Percentiles rank a stretch among this genome's conserved stretches.
Evolutionary conservation across 2,113 vertebrate genomes (phyloP).

Genomic region (Shinisaurus crocodilurus): DNA sequence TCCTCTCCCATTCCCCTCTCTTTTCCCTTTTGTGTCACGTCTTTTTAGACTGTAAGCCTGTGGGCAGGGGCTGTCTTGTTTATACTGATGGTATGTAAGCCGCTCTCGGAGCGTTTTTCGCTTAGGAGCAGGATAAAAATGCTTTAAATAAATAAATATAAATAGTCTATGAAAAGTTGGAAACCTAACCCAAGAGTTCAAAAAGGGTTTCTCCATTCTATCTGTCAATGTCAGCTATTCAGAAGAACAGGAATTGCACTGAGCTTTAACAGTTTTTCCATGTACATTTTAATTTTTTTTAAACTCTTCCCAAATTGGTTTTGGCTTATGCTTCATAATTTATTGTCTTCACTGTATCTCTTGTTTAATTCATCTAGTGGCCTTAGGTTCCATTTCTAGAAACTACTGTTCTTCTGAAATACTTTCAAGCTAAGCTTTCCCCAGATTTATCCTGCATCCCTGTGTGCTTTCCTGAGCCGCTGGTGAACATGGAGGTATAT

Average conservation of each 20-base stretch:
- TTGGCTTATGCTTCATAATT: background rate
- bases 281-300: background rate
- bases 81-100: no score
- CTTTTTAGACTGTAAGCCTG: no score
- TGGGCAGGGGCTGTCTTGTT: no score
- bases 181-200: background rate
- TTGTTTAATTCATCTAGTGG: background rate
- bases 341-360: background rate
- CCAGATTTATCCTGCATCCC: background rate
- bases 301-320: background rate
- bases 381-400: background rate
- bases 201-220: background rate
- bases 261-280: conserved; percentile 3
- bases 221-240: background rate
- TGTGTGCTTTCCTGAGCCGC: background rate
- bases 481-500: background rate
- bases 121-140: no score
- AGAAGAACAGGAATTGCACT: background rate
- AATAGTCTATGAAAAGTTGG: background rate
- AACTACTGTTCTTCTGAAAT: background rate
- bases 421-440: background rate
- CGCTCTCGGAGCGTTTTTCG: no score
- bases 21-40: no score
- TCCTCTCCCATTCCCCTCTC: no score
- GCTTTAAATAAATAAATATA: no score